Conservation (phyloP, 1,140 invertebrate species). For the Atopsyche davidsoni region DNA sequence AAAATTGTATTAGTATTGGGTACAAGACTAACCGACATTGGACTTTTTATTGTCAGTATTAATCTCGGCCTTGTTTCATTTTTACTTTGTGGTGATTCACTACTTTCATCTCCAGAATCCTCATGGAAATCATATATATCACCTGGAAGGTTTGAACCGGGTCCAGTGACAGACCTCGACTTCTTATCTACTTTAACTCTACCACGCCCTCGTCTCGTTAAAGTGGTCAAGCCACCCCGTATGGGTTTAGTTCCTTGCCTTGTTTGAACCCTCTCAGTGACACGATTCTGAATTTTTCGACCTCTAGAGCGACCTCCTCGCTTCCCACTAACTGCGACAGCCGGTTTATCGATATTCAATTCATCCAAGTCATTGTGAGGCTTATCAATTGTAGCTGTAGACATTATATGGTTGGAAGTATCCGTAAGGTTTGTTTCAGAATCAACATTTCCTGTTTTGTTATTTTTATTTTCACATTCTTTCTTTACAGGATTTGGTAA, state of each 20-base stretch:
- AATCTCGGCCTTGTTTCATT: slow-evolving; percentile 60
- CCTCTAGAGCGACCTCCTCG: slow-evolving; percentile 51
- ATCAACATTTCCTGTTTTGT: slow-evolving; percentile 31
- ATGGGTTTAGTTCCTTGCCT: slow-evolving; percentile 51
- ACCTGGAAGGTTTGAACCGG: slow-evolving; percentile 46
- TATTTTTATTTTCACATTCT: slow-evolving; percentile 32
- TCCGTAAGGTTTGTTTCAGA: slow-evolving; percentile 26
- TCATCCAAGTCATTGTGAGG: slow-evolving; percentile 17
- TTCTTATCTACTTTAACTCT: slow-evolving; percentile 51
- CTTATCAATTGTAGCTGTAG: slow-evolving; percentile 10
- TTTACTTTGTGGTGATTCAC: slow-evolving; percentile 40
- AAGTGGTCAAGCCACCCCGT: slow-evolving; percentile 41
- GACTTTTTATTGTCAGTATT: slow-evolving; percentile 75
- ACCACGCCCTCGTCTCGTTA: slow-evolving; percentile 46
- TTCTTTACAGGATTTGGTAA: slow-evolving; percentile 33
- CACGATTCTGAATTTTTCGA: slow-evolving; percentile 45
- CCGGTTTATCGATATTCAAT: slow-evolving; percentile 16
- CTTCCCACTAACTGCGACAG: slow-evolving; percentile 35
- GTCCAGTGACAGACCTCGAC: slow-evolving; percentile 47
- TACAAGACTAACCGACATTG: slow-evolving; percentile 39
- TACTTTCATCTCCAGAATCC: slow-evolving; percentile 68
- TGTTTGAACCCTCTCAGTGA: slow-evolving; percentile 45
- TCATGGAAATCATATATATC: slow-evolving; percentile 82
- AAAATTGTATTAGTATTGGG: slow-evolving; percentile 35
- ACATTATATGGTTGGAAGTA: slow-evolving; percentile 6